Evolutionary conservation across 2,797 vertebrate species (phyloP), one percentile per base, ranked within the genome.

Genomic region (Nyctalus aviator): DNA sequence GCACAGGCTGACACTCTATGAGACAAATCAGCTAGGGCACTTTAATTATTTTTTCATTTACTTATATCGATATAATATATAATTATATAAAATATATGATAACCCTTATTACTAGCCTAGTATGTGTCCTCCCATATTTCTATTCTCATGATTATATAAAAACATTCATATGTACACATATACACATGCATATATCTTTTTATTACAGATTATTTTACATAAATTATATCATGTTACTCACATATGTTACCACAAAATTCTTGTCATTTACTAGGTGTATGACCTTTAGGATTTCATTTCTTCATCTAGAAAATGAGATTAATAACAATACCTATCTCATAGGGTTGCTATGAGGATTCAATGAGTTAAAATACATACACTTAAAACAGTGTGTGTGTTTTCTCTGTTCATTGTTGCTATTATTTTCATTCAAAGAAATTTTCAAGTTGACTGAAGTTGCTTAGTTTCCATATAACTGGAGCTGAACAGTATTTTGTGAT

Each of bases 201-300:
- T 55, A 37, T 59, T 87, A 77, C 44, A 87, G 48, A 55, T 92
- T 88, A 84, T 73, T 92, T 92, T 92, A 66, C 2, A 82, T 37
- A 94, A 88, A 69, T 90, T 57, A 50, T 46, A 11, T 73, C 73
- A 32, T 48, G 50, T 59, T 59, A 87, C 17, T 76, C 15, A 90
- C 5, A 1, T 76, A 72, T 84, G 32, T 82, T 50, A 27, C 6
- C 20, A 55, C 3, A 35, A 55, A 77, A 77, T 72, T 81, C 44
- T 93, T 84, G 10, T 30, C 18, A 53, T 88, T 90, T 89, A 57
- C 35, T 75, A 90, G 7, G 68, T 78, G 27, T 82, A 17, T 84
- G 44, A 62, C 10, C 27, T 78, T 66, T 53, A 32, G 10, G 15
- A 23, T 75, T 90, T 48, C 32, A 30, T 92, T 94, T 96, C 20